A percentile compares a stretch with the other conserved stretches of the same genome.
phyloP scores from a whole-genome alignment of 2,888 invertebrate species.

The Physocephala rufipes region DNA sequence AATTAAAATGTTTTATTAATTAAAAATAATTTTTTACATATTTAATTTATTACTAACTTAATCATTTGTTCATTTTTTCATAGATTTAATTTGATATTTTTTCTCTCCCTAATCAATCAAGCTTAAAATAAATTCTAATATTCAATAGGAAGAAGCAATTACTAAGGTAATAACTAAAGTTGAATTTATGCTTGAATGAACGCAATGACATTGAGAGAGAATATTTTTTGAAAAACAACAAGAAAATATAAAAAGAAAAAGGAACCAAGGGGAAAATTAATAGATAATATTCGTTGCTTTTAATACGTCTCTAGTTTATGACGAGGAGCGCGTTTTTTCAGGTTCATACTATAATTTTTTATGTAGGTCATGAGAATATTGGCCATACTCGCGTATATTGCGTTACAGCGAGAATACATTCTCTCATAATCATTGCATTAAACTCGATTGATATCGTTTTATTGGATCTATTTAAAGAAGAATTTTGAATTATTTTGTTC shows the following conservation, averaged over 20 bases:
- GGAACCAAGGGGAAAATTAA: neutral
- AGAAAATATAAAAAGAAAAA: neutral
- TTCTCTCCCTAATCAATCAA: neutral
- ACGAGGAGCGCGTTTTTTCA: neutral
- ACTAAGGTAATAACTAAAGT: neutral
- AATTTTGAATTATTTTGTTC: neutral
- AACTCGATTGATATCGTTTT: constrained; percentile 4
- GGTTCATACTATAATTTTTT: neutral
- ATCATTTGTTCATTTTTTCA: neutral
- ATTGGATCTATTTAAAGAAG: constrained; percentile 17
- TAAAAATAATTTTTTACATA: neutral
- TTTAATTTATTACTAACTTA: neutral
- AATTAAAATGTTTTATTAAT: too few relatives aligned
- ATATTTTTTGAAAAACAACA: too few relatives aligned
- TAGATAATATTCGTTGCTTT: neutral
- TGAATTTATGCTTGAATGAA: constrained; percentile 2
- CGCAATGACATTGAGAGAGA: neutral
- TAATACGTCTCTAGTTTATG: constrained; percentile 1
- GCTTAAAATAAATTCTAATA: neutral
- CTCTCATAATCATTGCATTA: neutral
- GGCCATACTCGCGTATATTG: too few relatives aligned
- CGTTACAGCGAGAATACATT: too few relatives aligned
- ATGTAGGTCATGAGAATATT: constrained; percentile 7
- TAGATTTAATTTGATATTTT: constrained; percentile 9
- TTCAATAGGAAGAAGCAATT: neutral